Conservation (phyloP, 2,797 vertebrate species). For the Setipinna tenuifilis region DNA sequence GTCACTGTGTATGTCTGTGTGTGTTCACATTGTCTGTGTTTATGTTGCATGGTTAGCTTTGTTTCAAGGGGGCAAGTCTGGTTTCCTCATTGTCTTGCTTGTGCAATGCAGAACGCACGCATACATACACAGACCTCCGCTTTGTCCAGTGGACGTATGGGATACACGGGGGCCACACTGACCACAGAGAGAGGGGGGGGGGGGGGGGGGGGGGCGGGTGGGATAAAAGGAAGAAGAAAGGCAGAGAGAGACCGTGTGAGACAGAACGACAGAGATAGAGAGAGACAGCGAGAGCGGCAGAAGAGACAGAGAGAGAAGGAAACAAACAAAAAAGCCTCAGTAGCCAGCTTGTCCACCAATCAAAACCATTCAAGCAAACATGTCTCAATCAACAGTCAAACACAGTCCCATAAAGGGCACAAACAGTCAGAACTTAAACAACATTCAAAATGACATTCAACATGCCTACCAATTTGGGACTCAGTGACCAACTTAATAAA, state of each 20-base stretch:
- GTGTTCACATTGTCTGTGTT: conserved; percentile 50
- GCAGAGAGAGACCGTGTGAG: not conserved
- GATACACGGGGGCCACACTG: conserved; percentile 7
- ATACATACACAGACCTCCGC: conserved; percentile 26
- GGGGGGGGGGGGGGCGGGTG: not conserved
- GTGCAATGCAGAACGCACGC: conserved; percentile 41
- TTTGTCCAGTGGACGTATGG: conserved; percentile 9
- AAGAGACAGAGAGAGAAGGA: not conserved
- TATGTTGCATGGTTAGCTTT: conserved; percentile 56
- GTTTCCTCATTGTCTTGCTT: conserved; percentile 52
- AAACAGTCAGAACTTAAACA: conserved; percentile 9
- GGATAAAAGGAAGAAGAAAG: not conserved
- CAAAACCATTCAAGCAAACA: not conserved
- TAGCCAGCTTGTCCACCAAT: not conserved
- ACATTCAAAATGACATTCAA: conserved; percentile 22
- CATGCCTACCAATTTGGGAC: conserved; percentile 11
- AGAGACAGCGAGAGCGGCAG: not conserved
- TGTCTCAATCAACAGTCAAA: conserved; percentile 8
- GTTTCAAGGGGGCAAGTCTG: conserved; percentile 48
- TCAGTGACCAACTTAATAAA: conserved; percentile 24
- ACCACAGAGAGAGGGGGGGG: not conserved
- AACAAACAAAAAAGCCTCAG: not conserved
- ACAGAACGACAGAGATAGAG: not conserved
- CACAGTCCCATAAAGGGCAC: not conserved
- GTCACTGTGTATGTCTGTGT: not conserved